Evolutionary conservation across 2,888 invertebrate genomes (phyloP), one percentile per base, ranked within the genome.

Genomic region (Pristionchus japonicus): DNA sequence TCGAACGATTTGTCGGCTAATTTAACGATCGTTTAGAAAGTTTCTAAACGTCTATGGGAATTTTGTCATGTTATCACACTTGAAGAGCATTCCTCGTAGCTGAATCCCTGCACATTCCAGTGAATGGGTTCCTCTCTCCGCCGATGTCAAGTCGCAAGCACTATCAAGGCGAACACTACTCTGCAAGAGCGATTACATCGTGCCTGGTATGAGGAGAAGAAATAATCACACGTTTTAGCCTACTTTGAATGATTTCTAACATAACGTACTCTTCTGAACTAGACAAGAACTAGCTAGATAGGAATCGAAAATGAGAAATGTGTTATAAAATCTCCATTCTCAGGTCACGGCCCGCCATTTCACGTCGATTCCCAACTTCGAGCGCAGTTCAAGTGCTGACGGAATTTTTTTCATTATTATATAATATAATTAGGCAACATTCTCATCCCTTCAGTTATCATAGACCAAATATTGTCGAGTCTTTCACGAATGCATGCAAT

Each of bases 141-240:
- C 87, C 2, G 80, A 87, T 52, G 47, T 87, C 77, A 88, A 67
- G 47, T 52, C 86, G 64, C 89, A 89, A 47, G 20, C 88, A 6
- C 70, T 86, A 52, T 84, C 89, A 4, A 52, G 93, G 6, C 64
- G 89, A 27, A 74, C 85, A 23, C 82, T 93, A n/a, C 67, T 92
- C 27, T 93, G 93, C 86, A 74, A 87, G 57, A 90, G 90, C 40
- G 92, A 93, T 88, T 93, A 90, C 90, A 93, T 94, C 80, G 92
- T 94, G 31, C 94, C 94, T 0, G 94, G 91, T 27, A 89, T 86
- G 43, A 89, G 88, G 17, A 86, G 11, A 52, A 52, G 15, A n/a
- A n/a, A n/a, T n/a, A n/a, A n/a, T n/a, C n/a, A n/a, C n/a, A n/a
- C n/a, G n/a, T n/a, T n/a, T n/a, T n/a, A n/a, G n/a, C n/a, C n/a